Evolutionary conservation across 2,888 invertebrate species (phyloP).

Genomic region (Conchocele bisecta): DNA sequence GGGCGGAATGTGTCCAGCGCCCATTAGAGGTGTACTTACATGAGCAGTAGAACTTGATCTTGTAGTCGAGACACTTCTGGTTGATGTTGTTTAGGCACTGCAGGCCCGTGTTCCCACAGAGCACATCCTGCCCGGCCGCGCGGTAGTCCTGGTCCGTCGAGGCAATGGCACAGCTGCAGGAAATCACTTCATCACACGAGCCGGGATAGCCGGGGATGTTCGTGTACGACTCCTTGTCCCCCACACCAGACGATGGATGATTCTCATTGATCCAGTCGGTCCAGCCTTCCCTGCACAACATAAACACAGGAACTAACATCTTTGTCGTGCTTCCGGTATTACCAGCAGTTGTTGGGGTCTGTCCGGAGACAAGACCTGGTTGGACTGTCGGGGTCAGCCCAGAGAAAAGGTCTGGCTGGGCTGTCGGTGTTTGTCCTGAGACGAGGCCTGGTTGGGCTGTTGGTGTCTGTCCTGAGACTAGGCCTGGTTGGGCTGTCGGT

Average conservation of each 20-base stretch:
- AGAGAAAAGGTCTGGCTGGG: not conserved
- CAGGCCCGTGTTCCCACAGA: slow-evolving; percentile 86
- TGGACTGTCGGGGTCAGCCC: slow-evolving; percentile 3
- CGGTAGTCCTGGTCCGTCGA: slow-evolving; percentile 61
- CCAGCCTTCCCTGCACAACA: slow-evolving; percentile 77
- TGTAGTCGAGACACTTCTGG: slow-evolving; percentile 77
- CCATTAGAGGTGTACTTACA: too few species aligned
- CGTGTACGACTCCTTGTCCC: slow-evolving; percentile 62
- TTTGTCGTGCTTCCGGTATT: not conserved
- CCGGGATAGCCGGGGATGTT: slow-evolving; percentile 64
- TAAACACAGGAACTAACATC: slow-evolving; percentile 15
- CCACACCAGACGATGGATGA: slow-evolving; percentile 56
- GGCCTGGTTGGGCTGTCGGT: slow-evolving; percentile 45
- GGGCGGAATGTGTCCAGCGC: too few species aligned
- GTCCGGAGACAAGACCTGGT: slow-evolving; percentile 21
- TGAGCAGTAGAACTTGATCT: slow-evolving; percentile 80
- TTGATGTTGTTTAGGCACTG: slow-evolving; percentile 85
- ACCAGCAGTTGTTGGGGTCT: slow-evolving; percentile 20
- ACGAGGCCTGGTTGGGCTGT: slow-evolving; percentile 13
- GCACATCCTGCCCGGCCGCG: slow-evolving; percentile 70
- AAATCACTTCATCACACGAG: slow-evolving; percentile 64
- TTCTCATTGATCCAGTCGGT: slow-evolving; percentile 80
- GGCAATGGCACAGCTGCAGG: slow-evolving; percentile 71
- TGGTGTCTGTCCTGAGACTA: slow-evolving; percentile 17
- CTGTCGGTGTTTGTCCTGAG: slow-evolving; percentile 25